phyloP scores from a whole-genome alignment of 2,888 invertebrate species.

The Gnatocerus cornutus region DNA sequence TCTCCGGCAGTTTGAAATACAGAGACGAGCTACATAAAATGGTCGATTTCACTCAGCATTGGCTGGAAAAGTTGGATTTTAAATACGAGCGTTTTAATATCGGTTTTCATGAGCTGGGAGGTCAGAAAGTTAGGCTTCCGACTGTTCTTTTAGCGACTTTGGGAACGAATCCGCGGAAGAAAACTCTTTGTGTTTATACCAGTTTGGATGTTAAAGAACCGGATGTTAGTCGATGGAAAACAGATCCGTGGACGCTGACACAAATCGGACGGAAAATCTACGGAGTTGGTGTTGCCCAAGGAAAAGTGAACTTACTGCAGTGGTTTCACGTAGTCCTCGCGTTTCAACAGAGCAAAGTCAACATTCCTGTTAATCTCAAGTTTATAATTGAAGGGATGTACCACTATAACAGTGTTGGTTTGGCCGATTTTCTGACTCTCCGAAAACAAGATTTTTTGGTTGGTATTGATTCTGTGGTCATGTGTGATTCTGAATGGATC shows the following conservation, averaged over 20 bases:
- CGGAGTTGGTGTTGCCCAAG: slow-evolving; percentile 69
- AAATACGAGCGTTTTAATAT: slow-evolving; percentile 69
- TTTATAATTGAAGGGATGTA: slow-evolving; percentile 71
- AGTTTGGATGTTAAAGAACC: slow-evolving; percentile 70
- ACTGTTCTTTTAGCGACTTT: slow-evolving; percentile 67
- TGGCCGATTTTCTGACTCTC: slow-evolving; percentile 66
- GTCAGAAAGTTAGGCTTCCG: slow-evolving; percentile 66
- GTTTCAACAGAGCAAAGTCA: slow-evolving; percentile 64
- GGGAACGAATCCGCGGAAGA: slow-evolving; percentile 65
- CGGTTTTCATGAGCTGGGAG: slow-evolving; percentile 64
- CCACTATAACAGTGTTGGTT: slow-evolving; percentile 66
- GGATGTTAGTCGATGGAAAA: slow-evolving; percentile 64
- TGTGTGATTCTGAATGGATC: slow-evolving; percentile 70
- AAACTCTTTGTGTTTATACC: slow-evolving; percentile 69
- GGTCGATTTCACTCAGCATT: slow-evolving; percentile 66
- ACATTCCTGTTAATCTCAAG: slow-evolving; percentile 70
- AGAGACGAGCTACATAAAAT: slow-evolving; percentile 63
- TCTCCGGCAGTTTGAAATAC: slow-evolving; percentile 65
- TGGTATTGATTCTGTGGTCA: slow-evolving; percentile 67
- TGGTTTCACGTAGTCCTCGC: slow-evolving; percentile 70
- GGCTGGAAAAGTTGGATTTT: slow-evolving; percentile 68
- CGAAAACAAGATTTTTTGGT: slow-evolving; percentile 66
- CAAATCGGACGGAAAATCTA: slow-evolving; percentile 65
- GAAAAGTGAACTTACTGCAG: slow-evolving; percentile 69
- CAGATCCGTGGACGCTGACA: slow-evolving; percentile 69